Evolutionary conservation across 2,797 vertebrate genomes (phyloP).

Genomic region (Lophius americanus): DNA sequence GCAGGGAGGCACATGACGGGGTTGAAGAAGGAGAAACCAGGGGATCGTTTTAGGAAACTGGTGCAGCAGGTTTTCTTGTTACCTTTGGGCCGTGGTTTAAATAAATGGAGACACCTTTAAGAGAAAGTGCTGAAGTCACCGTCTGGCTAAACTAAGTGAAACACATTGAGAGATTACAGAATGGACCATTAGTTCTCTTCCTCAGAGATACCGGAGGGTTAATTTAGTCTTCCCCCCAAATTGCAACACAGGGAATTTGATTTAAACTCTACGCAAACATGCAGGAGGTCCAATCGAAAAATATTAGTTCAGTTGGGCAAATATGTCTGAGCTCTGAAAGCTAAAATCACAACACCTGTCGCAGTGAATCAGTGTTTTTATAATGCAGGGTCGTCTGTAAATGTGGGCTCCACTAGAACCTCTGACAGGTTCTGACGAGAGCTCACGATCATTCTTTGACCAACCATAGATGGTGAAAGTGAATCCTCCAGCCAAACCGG

Average conservation of each 20-base stretch:
- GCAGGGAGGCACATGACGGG: not conserved
- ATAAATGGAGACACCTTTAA: constrained; percentile 18
- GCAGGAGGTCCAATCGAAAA: constrained; percentile 38
- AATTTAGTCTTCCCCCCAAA: constrained; percentile 44
- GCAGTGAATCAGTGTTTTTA: constrained; percentile 20
- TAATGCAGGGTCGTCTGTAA: constrained; percentile 17
- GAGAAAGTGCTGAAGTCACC: constrained; percentile 21
- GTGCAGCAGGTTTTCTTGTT: constrained; percentile 4
- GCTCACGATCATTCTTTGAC: constrained; percentile 36
- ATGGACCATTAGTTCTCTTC: constrained; percentile 42
- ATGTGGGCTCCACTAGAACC: constrained; percentile 14
- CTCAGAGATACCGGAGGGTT: constrained; percentile 27
- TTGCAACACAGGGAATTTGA: constrained; percentile 23
- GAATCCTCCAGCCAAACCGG: constrained; percentile 95
- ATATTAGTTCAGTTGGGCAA: constrained; percentile 40
- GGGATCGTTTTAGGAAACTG: not conserved
- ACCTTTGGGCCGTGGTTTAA: not conserved
- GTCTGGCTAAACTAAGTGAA: constrained; percentile 22
- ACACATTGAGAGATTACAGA: constrained; percentile 15
- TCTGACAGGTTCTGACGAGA: constrained; percentile 36
- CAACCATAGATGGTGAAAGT: constrained; percentile 92
- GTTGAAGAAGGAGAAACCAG: not conserved
- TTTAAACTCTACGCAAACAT: constrained; percentile 39
- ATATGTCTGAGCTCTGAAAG: constrained; percentile 38
- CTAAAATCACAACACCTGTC: constrained; percentile 50